phyloP scores from a whole-genome alignment of 2,888 invertebrate species.

The Sphaerophoria rueppellii region DNA sequence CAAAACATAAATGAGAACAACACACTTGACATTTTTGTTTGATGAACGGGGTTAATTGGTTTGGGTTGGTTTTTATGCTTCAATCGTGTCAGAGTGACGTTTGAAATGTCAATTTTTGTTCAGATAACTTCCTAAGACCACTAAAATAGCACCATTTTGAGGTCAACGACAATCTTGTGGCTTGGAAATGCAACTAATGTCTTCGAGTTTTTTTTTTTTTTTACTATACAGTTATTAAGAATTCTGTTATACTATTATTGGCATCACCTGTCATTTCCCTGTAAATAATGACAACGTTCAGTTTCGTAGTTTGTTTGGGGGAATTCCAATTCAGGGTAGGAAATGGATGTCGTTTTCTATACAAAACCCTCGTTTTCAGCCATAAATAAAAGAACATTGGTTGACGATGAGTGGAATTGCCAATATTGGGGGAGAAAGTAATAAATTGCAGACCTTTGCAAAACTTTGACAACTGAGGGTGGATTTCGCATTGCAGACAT shows the following conservation, averaged over 20 bases:
- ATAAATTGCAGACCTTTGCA: conserved; percentile 22
- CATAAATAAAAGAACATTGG: neutral
- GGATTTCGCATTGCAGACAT: conserved; percentile 41
- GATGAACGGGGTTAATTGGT: conserved; percentile 49
- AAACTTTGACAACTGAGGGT: conserved; percentile 12
- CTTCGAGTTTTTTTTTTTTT: neutral
- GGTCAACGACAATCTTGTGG: conserved; percentile 6
- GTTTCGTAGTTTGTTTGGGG: conserved; percentile 13
- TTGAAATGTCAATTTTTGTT: neutral
- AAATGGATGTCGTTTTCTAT: conserved; percentile 18
- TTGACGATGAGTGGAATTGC: conserved; percentile 26
- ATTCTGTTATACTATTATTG: conserved; percentile 43
- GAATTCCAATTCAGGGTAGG: neutral
- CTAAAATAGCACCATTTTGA: neutral
- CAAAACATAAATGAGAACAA: conserved; percentile 27
- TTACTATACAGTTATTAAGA: conserved; percentile 6
- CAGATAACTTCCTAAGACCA: conserved; percentile 5
- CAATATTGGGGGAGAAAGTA: neutral
- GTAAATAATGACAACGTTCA: conserved; percentile 25
- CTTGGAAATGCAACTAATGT: conserved; percentile 6
- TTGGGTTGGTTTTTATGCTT: conserved; percentile 15
- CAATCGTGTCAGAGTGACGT: conserved; percentile 27
- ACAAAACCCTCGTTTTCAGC: conserved; percentile 8
- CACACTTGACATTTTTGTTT: conserved; percentile 28
- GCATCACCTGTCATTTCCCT: conserved; percentile 58